phyloP scores from a whole-genome alignment of 2,888 invertebrate genomes.

The Bombyx huttoni region DNA sequence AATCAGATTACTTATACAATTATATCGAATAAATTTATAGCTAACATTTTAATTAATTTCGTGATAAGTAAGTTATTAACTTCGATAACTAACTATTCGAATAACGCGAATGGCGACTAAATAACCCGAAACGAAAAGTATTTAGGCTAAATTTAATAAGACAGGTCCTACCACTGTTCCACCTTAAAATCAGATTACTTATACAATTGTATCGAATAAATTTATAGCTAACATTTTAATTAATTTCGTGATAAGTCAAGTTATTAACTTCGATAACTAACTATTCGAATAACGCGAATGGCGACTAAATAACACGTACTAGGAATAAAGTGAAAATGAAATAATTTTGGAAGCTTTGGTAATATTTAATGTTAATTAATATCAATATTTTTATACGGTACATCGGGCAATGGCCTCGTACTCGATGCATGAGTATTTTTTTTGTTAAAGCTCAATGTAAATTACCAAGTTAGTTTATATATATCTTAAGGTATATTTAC shows the following conservation, averaged over 20 bases:
- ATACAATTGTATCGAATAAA: conserved; percentile 24
- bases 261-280: conserved; percentile 50
- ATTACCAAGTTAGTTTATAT: conserved; percentile 20
- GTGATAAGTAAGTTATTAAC: conserved; percentile 40
- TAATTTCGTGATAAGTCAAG: conserved; percentile 48
- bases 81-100: conserved; percentile 67
- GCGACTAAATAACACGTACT: conserved; percentile 71
- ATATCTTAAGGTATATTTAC: conserved; percentile 18
- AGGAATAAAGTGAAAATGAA: conserved; percentile 68
- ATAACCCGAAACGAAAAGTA: conserved; percentile 40
- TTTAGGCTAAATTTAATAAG: conserved; percentile 35
- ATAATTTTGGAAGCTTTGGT: conserved; percentile 70
- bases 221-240: conserved; percentile 35
- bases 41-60: conserved; percentile 49
- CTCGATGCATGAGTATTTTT: conserved; percentile 42
- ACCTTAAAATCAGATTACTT: conserved; percentile 54
- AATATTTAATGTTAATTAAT: conserved; percentile 42
- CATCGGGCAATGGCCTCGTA: conserved; percentile 4
- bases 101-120: conserved; percentile 66
- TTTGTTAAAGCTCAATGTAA: conserved; percentile 28
- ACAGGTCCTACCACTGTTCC: conserved; percentile 63
- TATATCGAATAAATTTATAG: conserved; percentile 16
- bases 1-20: conserved; percentile 46
- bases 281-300: conserved; percentile 67
- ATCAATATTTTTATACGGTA: not conserved